phyloP scores from a whole-genome alignment of 2,797 vertebrate species.

The Lepilemur septentrionalis region DNA sequence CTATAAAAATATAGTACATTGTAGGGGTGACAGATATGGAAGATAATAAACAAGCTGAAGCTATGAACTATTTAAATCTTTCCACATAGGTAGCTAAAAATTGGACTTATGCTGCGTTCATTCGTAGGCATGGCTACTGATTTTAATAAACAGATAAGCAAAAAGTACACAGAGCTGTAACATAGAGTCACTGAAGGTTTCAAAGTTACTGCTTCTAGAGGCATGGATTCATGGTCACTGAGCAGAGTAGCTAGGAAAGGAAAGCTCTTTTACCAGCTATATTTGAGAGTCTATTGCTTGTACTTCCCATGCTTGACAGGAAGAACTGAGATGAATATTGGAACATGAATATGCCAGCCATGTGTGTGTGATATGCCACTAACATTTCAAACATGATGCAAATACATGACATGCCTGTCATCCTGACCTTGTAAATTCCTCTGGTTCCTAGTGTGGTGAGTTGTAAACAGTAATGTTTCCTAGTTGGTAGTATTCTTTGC shows the following conservation, averaged over 20 bases:
- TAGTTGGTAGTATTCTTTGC: neutral
- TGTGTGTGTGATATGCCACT: constrained; percentile 29
- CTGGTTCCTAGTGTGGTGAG: neutral
- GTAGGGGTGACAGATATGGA: neutral
- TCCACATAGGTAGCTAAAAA: neutral
- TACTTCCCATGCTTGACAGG: constrained; percentile 33
- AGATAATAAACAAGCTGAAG: neutral
- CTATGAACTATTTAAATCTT: neutral
- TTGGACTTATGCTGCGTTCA: neutral
- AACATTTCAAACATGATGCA: constrained; percentile 58
- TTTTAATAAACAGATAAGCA: constrained; percentile 27
- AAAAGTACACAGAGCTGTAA: neutral
- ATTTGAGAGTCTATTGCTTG: neutral
- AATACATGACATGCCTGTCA: constrained; percentile 63
- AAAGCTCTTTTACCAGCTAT: neutral
- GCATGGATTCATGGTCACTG: neutral
- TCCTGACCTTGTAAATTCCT: constrained; percentile 62
- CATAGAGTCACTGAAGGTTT: neutral
- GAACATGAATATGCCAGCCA: constrained; percentile 19
- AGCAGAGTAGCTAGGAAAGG: neutral
- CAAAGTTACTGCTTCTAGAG: neutral
- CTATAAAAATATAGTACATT: neutral
- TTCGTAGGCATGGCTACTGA: neutral
- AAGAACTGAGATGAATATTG: constrained; percentile 10
- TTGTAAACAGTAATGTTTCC: constrained; percentile 51